These are phyloP conservation scores for Patiria pectinifera DNA, from an alignment of 53 echinoderm and acorn worm genomes.

Conservation along the genomic window DNA sequence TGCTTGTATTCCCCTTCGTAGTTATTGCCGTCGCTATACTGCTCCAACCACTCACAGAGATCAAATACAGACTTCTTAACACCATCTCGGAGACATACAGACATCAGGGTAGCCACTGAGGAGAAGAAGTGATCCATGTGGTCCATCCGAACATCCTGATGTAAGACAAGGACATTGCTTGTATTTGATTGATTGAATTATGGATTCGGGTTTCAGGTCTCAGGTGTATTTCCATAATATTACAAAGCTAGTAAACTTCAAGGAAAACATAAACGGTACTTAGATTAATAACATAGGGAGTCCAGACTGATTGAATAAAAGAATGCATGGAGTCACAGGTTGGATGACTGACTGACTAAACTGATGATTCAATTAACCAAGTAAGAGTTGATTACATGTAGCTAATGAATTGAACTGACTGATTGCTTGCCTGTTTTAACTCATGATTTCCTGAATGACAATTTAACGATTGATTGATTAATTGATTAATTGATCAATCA, in stretches of 20 bases:
- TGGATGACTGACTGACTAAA: no score
- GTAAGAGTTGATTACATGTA: no score
- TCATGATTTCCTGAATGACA: no score
- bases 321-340: no score
- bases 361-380: no score
- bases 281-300: no score
- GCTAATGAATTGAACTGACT: not conserved
- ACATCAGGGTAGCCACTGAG: conserved; percentile 93
- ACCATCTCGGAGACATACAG: conserved; percentile 83
- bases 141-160: conserved; percentile 78
- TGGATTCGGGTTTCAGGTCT: no score
- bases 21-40: conserved; percentile 80
- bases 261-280: no score
- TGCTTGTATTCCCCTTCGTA: conserved; percentile 81
- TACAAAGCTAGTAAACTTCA: no score
- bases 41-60: conserved; percentile 88
- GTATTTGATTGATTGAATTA: not conserved
- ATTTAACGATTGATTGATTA: not conserved
- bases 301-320: no score
- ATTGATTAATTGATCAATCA: not conserved
- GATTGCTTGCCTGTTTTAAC: not conserved
- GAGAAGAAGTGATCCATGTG: conserved; percentile 97
- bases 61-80: conserved; percentile 87
- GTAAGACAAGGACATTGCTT: not conserved
- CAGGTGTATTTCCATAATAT: no score